A percentile compares a stretch with the other conserved stretches of the same genome.
phyloP scores from a whole-genome alignment of 1,140 invertebrate genomes.

The Conus betulinus region DNA sequence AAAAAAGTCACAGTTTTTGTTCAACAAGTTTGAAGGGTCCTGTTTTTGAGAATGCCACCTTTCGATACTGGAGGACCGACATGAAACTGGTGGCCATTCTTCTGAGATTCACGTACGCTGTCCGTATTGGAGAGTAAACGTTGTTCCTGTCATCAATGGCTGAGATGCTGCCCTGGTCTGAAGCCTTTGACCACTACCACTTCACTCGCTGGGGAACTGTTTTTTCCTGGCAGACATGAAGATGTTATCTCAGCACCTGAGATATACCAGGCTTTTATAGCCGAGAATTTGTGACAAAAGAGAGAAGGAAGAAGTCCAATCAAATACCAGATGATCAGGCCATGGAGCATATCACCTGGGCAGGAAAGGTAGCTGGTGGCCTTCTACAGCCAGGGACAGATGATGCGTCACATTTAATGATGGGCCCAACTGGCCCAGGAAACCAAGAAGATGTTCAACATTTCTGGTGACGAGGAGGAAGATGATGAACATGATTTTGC shows the following conservation, averaged over 20 bases:
- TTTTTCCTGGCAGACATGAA: slow-evolving; percentile 21
- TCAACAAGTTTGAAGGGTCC: not conserved
- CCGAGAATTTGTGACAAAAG: slow-evolving; percentile 6
- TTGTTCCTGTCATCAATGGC: not conserved
- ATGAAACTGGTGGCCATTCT: not conserved
- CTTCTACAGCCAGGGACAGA: not conserved
- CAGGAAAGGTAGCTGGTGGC: not conserved
- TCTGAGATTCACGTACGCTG: not conserved
- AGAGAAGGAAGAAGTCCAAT: too few relatives aligned
- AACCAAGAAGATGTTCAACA: not conserved
- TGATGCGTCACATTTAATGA: not conserved
- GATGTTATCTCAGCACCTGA: not conserved
- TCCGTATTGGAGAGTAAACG: not conserved
- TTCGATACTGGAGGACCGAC: not conserved
- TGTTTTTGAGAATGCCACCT: not conserved
- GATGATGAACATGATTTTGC: not conserved
- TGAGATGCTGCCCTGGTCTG: slow-evolving; percentile 8
- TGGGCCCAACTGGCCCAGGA: slow-evolving; percentile 1
- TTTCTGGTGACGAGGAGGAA: not conserved
- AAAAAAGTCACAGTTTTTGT: too few relatives aligned
- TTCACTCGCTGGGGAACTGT: not conserved
- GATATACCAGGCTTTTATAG: not conserved
- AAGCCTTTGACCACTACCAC: not conserved
- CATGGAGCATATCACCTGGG: too few relatives aligned
- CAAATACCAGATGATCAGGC: too few relatives aligned